Conservation (phyloP, 1,140 invertebrate species). For the Zophobas atratus region DNA sequence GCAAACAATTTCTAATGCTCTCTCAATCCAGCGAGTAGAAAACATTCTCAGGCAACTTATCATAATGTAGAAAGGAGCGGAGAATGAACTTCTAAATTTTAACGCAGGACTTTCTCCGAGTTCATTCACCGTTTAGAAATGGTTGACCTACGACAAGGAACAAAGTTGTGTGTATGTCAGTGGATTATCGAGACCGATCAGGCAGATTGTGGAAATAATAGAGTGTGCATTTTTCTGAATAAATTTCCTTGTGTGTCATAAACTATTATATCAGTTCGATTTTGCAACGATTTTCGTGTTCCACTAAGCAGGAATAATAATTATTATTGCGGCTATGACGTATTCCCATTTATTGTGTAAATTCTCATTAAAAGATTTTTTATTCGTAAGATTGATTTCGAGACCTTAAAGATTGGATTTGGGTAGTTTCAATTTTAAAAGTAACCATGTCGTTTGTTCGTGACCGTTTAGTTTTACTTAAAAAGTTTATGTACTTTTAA, state of each 20-base stretch:
- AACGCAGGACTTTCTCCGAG: conserved; percentile 33
- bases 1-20: conserved; percentile 36
- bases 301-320: not conserved
- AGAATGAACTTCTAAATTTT: conserved; percentile 40
- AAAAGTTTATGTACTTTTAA: too few relatives aligned
- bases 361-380: not conserved
- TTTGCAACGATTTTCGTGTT: conserved; percentile 34
- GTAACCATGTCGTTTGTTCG: too few relatives aligned
- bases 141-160: conserved; percentile 41
- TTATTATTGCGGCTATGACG: not conserved
- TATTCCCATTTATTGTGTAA: conserved; percentile 12
- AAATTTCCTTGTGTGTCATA: conserved; percentile 6
- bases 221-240: not conserved
- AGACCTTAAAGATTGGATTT: too few relatives aligned
- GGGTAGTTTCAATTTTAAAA: too few relatives aligned
- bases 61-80: conserved; percentile 38
- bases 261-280: not conserved
- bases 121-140: conserved; percentile 43
- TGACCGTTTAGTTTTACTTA: too few relatives aligned
- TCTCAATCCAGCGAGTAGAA: conserved; percentile 31
- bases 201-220: not conserved
- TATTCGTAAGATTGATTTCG: too few relatives aligned
- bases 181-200: conserved; percentile 14
- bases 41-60: conserved; percentile 32
- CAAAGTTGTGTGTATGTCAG: conserved; percentile 27